These are phyloP conservation scores for Hetaerina americana DNA, from an alignment of 1,140 invertebrate genomes.

Conservation along the genomic window DNA sequence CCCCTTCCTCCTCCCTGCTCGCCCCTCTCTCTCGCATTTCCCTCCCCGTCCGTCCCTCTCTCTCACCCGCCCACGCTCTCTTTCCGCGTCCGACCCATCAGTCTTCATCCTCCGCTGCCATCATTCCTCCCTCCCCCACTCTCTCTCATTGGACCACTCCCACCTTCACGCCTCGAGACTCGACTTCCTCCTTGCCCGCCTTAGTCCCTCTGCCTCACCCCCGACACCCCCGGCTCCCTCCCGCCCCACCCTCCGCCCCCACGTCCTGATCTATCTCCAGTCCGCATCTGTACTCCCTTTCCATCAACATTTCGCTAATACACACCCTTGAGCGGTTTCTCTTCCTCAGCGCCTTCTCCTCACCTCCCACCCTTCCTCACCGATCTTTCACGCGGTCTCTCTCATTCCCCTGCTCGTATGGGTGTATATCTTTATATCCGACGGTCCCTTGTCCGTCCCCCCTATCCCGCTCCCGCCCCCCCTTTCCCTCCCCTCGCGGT, in stretches of 20 bases:
- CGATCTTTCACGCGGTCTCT: background rate
- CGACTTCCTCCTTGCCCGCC: background rate
- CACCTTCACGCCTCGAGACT: background rate
- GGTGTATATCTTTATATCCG: too few species aligned
- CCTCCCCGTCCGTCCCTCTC: background rate
- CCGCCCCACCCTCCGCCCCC: too few species aligned
- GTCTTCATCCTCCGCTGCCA: background rate
- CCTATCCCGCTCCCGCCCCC: too few species aligned
- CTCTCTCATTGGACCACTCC: background rate
- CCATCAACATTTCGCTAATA: background rate
- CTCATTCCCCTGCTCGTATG: background rate
- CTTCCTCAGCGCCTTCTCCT: background rate
- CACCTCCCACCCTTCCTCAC: background rate
- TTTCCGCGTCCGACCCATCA: background rate
- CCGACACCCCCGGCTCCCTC: too few species aligned
- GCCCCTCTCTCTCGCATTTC: background rate
- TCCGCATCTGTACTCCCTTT: background rate
- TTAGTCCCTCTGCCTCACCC: too few species aligned
- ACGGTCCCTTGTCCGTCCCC: too few species aligned
- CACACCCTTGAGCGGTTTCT: background rate
- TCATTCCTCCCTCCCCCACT: background rate
- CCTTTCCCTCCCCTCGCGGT: too few species aligned
- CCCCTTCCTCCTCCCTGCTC: background rate
- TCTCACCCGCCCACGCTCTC: background rate
- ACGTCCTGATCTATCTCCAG: background rate